Base-by-base conservation (phyloP, 2,113 vertebrate genomes). In the Platichthys stellatus region DNA sequence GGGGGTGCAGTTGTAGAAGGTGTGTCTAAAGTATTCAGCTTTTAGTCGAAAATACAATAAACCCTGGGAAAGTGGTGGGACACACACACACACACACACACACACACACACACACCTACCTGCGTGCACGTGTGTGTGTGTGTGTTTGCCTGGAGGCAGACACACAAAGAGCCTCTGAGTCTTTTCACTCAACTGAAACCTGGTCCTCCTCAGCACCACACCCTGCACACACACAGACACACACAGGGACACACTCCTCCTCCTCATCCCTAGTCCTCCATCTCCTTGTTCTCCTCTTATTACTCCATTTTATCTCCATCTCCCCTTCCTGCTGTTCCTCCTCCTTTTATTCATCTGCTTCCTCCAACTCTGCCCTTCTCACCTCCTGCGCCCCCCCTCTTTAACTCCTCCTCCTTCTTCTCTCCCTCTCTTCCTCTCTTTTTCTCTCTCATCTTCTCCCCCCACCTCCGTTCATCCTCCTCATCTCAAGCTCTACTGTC, bases 181-280 rank as follows among this genome's bases (percentile, higher is more conserved):
- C 83, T 89, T 85, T 87, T 87, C 78, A 84, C 43, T 69, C 70
- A 60, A 82, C 65, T 89, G 89, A 90, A 90, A 87, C 85, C 76
- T 82, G 83, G 82, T 84, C 85, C 62, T 83, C 73, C 61, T 80
- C 70, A 70, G 21, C 63, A 79, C 89, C 89, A 83, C 87, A 3
- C 86, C 86, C 85, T 59, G 0, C 69, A 69, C 77, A 64, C 72
- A 64, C 66, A 57, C 65, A n/a, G 20, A 72, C 57, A 26, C 56
- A 38, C 28, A 9, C 20, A 40, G 24, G 15, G 24, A 57, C 43
- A 35, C 26, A 31, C 28, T 17, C 51, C 8, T 57, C 62, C 3
- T 70, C 13, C 13, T 56, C 6, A 17, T 54, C 24, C 13, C 18
- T 71, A 21, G 54, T 56, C 21, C 62, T 31, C n/a, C 20, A 2